These are phyloP conservation scores for Acanthosepion pharaonis DNA, from an alignment of 2,888 invertebrate genomes.

Conservation along the genomic window DNA sequence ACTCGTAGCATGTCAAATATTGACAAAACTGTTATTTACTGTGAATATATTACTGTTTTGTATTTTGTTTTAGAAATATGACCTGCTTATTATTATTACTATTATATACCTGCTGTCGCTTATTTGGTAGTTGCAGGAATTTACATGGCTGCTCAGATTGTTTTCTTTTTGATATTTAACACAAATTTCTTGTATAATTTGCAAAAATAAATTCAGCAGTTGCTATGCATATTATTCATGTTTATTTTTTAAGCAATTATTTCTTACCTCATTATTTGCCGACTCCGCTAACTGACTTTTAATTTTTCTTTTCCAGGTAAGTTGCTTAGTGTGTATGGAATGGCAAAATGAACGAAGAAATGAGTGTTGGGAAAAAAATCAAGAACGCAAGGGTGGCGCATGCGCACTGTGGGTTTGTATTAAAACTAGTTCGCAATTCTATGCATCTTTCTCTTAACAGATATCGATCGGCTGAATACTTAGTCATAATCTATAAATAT, in stretches of 20 bases:
- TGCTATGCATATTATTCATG: background rate
- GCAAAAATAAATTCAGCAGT: background rate
- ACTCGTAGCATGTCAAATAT: too few species aligned
- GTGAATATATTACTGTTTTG: too few species aligned
- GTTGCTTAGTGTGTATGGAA: background rate
- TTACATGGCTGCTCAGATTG: background rate
- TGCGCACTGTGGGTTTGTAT: background rate
- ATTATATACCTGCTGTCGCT: background rate
- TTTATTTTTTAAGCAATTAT: background rate
- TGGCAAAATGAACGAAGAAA: background rate
- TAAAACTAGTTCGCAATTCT: conserved; percentile 4
- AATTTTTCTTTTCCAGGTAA: background rate
- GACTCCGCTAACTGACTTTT: background rate
- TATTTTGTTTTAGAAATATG: background rate
- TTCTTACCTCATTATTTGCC: background rate
- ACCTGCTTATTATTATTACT: background rate
- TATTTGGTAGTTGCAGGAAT: background rate
- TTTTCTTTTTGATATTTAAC: background rate
- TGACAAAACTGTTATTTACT: too few species aligned
- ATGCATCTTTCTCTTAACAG: background rate
- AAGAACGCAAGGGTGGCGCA: background rate
- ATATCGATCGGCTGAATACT: background rate
- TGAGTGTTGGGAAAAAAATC: background rate
- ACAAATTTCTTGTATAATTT: background rate
- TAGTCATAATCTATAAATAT: conserved; percentile 33